A percentile compares a stretch with the other conserved stretches of the same genome.
phyloP scores from a whole-genome alignment of 2,888 invertebrate species.

The Scrobipalpa atriplicella region DNA sequence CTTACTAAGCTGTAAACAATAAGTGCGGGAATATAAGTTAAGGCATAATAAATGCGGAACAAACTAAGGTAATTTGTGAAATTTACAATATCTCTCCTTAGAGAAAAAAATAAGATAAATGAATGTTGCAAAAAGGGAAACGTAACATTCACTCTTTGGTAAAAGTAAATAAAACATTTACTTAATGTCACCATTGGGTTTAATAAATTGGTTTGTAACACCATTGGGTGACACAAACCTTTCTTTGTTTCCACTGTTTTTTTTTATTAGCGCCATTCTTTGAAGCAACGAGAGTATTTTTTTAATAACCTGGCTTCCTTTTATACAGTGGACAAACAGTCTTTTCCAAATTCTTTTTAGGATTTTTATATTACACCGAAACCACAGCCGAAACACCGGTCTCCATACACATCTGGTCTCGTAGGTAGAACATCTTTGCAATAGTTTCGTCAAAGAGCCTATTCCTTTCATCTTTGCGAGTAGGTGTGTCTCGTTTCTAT shows the following conservation, averaged over 20 bases:
- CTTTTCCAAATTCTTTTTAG: no score
- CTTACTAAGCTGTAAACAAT: no score
- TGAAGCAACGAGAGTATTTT: conserved; percentile 72
- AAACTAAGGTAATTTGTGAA: no score
- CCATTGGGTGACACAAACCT: neutral
- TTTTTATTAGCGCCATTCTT: conserved; percentile 77
- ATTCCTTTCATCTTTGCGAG: neutral
- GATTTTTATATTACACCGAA: no score
- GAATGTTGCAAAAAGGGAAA: no score
- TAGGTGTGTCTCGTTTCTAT: neutral
- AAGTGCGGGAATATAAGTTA: no score
- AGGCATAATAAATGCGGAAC: no score
- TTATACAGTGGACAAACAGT: neutral
- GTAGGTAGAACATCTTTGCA: no score
- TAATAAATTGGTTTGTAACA: neutral
- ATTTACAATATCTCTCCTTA: no score
- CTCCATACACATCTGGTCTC: no score
- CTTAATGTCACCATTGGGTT: neutral
- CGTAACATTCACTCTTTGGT: neutral
- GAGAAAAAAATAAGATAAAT: no score
- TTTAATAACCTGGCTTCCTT: conserved; percentile 34
- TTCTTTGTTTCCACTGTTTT: conserved; percentile 26
- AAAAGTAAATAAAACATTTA: conserved; percentile 2
- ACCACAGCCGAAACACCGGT: no score
- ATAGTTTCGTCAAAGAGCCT: conserved; percentile 33